A percentile compares a stretch with the other conserved stretches of the same genome.
Evolutionary conservation across 2,888 invertebrate species (phyloP).

Genomic region (Anodontia alba): DNA sequence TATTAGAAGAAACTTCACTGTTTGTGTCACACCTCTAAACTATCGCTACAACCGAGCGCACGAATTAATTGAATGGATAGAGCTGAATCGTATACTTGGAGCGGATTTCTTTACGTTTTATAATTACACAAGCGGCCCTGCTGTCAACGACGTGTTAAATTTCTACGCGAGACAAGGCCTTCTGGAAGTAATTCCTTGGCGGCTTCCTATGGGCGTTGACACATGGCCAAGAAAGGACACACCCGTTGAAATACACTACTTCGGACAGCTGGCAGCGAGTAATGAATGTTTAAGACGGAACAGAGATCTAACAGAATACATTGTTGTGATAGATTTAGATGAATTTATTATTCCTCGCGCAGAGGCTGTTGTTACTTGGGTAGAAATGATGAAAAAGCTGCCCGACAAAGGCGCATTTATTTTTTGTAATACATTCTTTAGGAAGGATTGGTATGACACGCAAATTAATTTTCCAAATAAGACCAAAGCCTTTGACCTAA

Average conservation of each 20-base stretch:
- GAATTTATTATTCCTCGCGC: conserved; percentile 81
- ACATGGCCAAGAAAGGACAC: conserved; percentile 42
- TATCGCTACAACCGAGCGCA: conserved; percentile 70
- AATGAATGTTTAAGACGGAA: conserved; percentile 83
- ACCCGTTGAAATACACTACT: conserved; percentile 80
- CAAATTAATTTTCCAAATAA: conserved; percentile 43
- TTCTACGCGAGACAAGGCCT: conserved; percentile 68
- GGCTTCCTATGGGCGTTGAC: conserved; percentile 73
- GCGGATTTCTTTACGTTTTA: conserved; percentile 80
- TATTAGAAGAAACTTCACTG: conserved; percentile 62
- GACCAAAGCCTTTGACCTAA: conserved; percentile 56
- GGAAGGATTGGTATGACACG: conserved; percentile 70
- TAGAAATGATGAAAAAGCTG: conserved; percentile 51
- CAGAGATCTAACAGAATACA: conserved; percentile 67
- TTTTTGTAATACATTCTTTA: conserved; percentile 72
- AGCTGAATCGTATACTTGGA: conserved; percentile 80
- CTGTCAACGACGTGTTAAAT: conserved; percentile 70
- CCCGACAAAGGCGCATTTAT: conserved; percentile 44
- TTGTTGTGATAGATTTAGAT: conserved; percentile 83
- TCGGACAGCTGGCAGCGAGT: conserved; percentile 81
- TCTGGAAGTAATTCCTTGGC: conserved; percentile 78
- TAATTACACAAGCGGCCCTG: conserved; percentile 71
- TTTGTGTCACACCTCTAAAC: conserved; percentile 76
- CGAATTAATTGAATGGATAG: conserved; percentile 82
- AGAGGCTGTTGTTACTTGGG: conserved; percentile 60